phyloP scores from a whole-genome alignment of 2,888 invertebrate genomes.

The Cheilosia pagana region DNA sequence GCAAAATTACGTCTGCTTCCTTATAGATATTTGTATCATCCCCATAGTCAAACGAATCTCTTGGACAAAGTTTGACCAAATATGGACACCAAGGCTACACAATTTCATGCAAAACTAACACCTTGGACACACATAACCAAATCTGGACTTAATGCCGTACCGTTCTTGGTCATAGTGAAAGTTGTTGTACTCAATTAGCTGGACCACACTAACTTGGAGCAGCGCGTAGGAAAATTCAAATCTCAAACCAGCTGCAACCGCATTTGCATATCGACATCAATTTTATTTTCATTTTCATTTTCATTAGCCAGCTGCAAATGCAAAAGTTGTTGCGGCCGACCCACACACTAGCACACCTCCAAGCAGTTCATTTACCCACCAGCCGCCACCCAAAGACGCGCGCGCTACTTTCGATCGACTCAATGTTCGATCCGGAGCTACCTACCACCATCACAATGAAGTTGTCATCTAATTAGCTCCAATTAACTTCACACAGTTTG shows the following conservation, averaged over 20 bases:
- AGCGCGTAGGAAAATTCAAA: slow-evolving; percentile 46
- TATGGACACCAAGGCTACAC: background rate
- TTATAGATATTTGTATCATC: no score
- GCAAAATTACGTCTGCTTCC: no score
- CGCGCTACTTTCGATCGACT: slow-evolving; percentile 35
- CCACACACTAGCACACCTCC: slow-evolving; percentile 33
- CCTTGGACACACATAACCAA: background rate
- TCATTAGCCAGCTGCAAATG: slow-evolving; percentile 27
- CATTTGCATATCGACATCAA: slow-evolving; percentile 57
- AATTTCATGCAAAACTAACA: background rate
- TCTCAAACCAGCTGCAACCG: slow-evolving; percentile 44
- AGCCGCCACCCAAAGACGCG: slow-evolving; percentile 21
- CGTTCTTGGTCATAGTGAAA: slow-evolving; percentile 58
- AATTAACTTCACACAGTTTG: slow-evolving; percentile 42
- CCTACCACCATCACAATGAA: background rate
- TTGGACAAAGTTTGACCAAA: background rate
- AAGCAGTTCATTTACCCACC: slow-evolving; percentile 65
- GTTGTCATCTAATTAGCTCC: slow-evolving; percentile 39
- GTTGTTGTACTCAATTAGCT: slow-evolving; percentile 46
- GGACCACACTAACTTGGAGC: slow-evolving; percentile 11
- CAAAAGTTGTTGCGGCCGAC: slow-evolving; percentile 30
- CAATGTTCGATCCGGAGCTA: slow-evolving; percentile 18
- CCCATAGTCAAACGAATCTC: no score
- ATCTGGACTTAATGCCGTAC: background rate
- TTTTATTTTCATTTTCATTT: slow-evolving; percentile 25